phyloP scores from a whole-genome alignment of 92 coral and sea anemone species.

The Actinernus sp. region DNA sequence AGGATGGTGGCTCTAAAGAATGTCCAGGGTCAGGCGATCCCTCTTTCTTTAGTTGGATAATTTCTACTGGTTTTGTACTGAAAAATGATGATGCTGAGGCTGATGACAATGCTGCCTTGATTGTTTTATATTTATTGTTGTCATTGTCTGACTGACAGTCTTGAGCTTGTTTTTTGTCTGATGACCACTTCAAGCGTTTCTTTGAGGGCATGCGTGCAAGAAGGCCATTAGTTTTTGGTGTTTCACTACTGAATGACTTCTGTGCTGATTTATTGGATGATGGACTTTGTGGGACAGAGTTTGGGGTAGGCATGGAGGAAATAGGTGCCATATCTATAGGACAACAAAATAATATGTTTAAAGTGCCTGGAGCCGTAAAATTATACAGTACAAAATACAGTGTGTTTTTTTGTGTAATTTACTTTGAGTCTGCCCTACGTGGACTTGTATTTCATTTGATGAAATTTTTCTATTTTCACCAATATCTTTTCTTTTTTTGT shows the following conservation, averaged over 20 bases:
- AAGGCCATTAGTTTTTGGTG: conserved; percentile 37
- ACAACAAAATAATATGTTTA: background rate
- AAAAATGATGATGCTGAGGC: conserved; percentile 35
- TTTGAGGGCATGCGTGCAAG: conserved; percentile 51
- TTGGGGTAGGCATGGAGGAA: conserved; percentile 10
- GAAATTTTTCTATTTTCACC: too few species aligned
- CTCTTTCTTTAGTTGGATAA: conserved; percentile 54
- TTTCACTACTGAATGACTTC: conserved; percentile 42
- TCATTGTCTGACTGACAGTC: conserved; percentile 15
- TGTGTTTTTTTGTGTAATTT: too few species aligned
- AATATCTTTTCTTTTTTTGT: too few species aligned
- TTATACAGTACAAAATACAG: too few species aligned
- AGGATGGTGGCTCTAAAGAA: background rate
- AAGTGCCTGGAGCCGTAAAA: too few species aligned
- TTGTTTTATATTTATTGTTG: conserved; percentile 9
- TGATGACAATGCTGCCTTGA: conserved; percentile 19
- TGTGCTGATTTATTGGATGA: conserved; percentile 16
- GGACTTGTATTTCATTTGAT: too few species aligned
- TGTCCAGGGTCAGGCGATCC: conserved; percentile 36
- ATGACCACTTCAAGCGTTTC: conserved; percentile 60
- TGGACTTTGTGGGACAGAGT: conserved; percentile 1
- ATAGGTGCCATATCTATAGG: conserved; percentile 70
- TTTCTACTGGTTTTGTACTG: conserved; percentile 37
- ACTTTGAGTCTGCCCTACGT: too few species aligned
- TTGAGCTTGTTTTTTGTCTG: conserved; percentile 39